A percentile compares a stretch with the other conserved stretches of the same genome.
Conservation (phyloP, 2,113 vertebrate genomes). For the Rhineura floridana region DNA sequence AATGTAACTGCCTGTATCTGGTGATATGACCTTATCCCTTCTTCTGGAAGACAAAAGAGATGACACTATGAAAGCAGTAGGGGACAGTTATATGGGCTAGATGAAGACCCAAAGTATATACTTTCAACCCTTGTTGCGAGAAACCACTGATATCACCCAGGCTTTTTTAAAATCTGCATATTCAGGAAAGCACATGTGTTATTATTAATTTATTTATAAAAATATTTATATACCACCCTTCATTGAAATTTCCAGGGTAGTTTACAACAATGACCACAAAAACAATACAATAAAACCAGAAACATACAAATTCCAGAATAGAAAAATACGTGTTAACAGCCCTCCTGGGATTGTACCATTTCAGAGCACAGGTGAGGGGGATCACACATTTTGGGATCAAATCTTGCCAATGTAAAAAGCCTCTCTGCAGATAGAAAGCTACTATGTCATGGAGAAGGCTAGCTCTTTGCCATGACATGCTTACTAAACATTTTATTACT, state of each 20-base stretch:
- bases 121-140: too few species aligned
- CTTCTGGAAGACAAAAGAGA: not conserved
- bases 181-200: not conserved
- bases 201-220: too few species aligned
- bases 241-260: too few species aligned
- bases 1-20: not conserved
- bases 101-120: not conserved
- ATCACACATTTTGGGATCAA: not conserved
- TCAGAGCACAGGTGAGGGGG: not conserved
- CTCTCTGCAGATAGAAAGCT: not conserved
- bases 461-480: not conserved
- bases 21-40: not conserved
- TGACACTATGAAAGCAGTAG: too few species aligned
- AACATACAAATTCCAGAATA: too few species aligned
- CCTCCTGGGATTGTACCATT: not conserved
- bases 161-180: not conserved
- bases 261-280: too few species aligned
- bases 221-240: too few species aligned
- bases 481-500: too few species aligned
- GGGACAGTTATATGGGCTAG: not conserved
- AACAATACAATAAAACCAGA: too few species aligned
- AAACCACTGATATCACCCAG: not conserved
- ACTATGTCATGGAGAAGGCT: not conserved
- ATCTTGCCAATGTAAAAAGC: not conserved
- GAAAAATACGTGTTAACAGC: not conserved